These are phyloP conservation scores for Tetraneura akinire DNA, from an alignment of 1,140 invertebrate genomes.

Conservation along the genomic window DNA sequence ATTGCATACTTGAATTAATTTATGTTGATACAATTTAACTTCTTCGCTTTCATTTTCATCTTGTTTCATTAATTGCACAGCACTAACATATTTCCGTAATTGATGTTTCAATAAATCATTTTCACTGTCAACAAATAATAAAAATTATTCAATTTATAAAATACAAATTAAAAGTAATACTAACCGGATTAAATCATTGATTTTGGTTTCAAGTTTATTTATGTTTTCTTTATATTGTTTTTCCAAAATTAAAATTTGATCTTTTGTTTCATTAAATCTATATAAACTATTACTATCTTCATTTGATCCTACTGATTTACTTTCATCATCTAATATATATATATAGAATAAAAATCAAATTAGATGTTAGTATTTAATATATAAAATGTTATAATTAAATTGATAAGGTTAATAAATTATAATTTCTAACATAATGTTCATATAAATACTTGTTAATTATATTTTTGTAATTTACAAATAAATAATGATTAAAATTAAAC, in stretches of 20 bases:
- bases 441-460: too few relatives aligned
- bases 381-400: too few relatives aligned
- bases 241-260: constrained; percentile 36
- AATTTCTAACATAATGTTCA: too few relatives aligned
- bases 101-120: constrained; percentile 87
- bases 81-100: constrained; percentile 84
- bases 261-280: constrained; percentile 26
- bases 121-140: constrained; percentile 65
- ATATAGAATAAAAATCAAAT: too few relatives aligned
- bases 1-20: constrained; percentile 72
- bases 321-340: constrained; percentile 45
- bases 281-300: constrained; percentile 41
- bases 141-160: neutral
- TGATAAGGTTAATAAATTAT: too few relatives aligned
- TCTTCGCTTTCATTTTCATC: constrained; percentile 65
- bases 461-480: too few relatives aligned
- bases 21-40: constrained; percentile 81
- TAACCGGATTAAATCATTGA: constrained; percentile 33
- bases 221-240: constrained; percentile 28
- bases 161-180: neutral
- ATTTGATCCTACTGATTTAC: constrained; percentile 42
- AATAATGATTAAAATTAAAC: too few relatives aligned
- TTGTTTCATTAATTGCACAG: constrained; percentile 77
- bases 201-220: constrained; percentile 23
- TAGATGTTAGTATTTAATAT: too few relatives aligned